Conservation (phyloP, 1,140 invertebrate genomes). For the Drosophila miranda region DNA sequence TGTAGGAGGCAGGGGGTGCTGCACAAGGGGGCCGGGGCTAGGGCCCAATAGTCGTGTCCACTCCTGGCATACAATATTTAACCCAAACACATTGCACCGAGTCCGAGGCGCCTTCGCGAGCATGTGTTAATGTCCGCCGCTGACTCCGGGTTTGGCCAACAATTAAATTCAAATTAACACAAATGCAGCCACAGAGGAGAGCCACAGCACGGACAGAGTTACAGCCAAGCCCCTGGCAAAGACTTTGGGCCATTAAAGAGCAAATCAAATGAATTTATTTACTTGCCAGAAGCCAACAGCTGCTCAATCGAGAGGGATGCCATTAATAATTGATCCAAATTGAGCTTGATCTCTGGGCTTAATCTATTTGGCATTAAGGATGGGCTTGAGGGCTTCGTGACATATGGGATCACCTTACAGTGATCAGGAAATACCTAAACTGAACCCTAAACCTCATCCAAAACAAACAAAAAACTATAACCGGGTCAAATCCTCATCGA, state of each 20-base stretch:
- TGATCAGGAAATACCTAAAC: too few species aligned
- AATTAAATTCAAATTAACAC: constrained; percentile 75
- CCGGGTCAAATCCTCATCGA: not conserved
- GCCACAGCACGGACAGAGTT: constrained; percentile 1
- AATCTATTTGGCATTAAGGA: not conserved
- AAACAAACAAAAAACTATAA: too few species aligned
- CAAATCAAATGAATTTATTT: constrained; percentile 43
- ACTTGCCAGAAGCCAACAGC: constrained; percentile 16
- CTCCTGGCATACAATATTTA: constrained; percentile 64
- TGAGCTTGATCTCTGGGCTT: constrained; percentile 4
- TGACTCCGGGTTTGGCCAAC: constrained; percentile 23
- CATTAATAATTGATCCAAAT: constrained; percentile 30
- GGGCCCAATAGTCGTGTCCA: constrained; percentile 25
- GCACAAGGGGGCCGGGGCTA: constrained; percentile 1
- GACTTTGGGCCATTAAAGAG: constrained; percentile 20
- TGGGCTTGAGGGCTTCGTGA: too few species aligned
- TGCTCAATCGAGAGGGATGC: constrained; percentile 14
- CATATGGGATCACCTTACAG: too few species aligned
- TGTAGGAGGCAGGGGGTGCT: constrained; percentile 8
- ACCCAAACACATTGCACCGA: constrained; percentile 68
- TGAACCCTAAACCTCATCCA: too few species aligned
- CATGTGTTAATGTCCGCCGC: constrained; percentile 66
- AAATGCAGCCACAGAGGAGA: constrained; percentile 37
- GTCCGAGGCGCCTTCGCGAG: constrained; percentile 17
- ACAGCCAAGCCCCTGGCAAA: too few species aligned